Base-by-base conservation (phyloP, 2,888 invertebrate genomes). In the Acleris laterana region DNA sequence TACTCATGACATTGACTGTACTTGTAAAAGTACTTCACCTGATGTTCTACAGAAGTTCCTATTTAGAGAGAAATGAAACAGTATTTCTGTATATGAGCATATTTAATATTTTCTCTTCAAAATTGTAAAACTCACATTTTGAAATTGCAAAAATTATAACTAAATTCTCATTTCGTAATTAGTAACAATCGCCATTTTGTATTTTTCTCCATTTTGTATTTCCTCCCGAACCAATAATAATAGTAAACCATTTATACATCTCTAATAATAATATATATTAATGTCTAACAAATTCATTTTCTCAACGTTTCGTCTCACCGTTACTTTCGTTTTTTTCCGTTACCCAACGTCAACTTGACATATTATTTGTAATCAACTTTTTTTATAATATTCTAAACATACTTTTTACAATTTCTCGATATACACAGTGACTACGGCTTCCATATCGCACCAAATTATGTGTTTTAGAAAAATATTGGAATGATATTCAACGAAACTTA, bases 101-200 rank as follows among this genome's bases (percentile, higher is more conserved):
- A 93, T 93, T 93, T 92, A 92, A 90, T 93, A 91, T 91, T 90
- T 90, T 91, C 90, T 88, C 89, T 90, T 93, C 91, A 93, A 93
- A 93, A 93, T 93, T 93, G 93, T 92, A 92, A 93, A 92, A 93
- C 91, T 91, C 92, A 93, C 93, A 93, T 92, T 92, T 92, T 92
- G 92, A 92, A 93, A 90, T 91, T 92, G 91, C 92, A 92, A 93
- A 65, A 93, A 92, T 90, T 92, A 92, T 88, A 92, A 91, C 90
- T 93, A 92, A 91, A 89, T 90, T 92, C 90, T 91, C 91, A 91
- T 92, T 90, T 90, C 88, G 90, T 90, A 88, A 90, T 90, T 92
- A 92, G 89, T 93, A 93, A 92, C 91, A 91, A 91, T 89, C 89
- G 91, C 88, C 89, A 86, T 89, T 85, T 88, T 88, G 84, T 89